These are phyloP conservation scores for Lacerta viridis DNA, from an alignment of 2,797 vertebrate genomes.

Conservation along the genomic window DNA sequence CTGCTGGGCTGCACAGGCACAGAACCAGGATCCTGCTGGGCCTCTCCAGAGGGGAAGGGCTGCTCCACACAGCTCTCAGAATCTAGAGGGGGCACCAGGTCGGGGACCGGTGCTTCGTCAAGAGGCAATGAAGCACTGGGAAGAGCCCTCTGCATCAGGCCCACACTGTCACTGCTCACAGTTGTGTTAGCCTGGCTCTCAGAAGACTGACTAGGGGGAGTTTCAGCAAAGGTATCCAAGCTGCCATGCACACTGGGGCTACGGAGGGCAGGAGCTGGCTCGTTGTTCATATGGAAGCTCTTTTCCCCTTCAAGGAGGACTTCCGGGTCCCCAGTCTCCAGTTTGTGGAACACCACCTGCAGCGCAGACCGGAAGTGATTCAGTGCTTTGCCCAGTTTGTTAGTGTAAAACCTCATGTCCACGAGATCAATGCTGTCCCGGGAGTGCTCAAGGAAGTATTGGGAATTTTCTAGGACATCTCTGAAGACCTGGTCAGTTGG, in stretches of 20 bases:
- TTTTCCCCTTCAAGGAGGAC: constrained; percentile 79
- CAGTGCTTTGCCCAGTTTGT: constrained; percentile 88
- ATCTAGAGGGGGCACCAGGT: constrained; percentile 68
- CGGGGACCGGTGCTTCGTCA: constrained; percentile 66
- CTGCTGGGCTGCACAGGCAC: constrained; percentile 72
- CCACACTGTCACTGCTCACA: constrained; percentile 67
- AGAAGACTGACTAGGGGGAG: constrained; percentile 76
- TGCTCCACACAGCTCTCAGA: constrained; percentile 66
- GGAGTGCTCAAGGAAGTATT: constrained; percentile 80
- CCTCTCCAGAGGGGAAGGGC: constrained; percentile 9
- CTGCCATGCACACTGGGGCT: constrained; percentile 76
- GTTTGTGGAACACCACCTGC: constrained; percentile 90
- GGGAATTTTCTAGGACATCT: constrained; percentile 82
- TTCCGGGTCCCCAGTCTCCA: constrained; percentile 84
- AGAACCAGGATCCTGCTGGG: constrained; percentile 45
- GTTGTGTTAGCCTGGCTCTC: constrained; percentile 77
- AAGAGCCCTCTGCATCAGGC: constrained; percentile 65
- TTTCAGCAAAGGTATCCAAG: constrained; percentile 78
- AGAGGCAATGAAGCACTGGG: constrained; percentile 72
- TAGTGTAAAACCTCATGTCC: constrained; percentile 85
- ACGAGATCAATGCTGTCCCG: constrained; percentile 80
- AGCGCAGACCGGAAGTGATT: constrained; percentile 89
- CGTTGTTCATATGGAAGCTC: constrained; percentile 75
- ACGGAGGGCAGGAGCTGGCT: constrained; percentile 73
- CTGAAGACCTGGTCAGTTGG: constrained; percentile 80